Percentiles rank a stretch among this genome's conserved stretches.
Conservation (phyloP, 2,888 invertebrate genomes). For the Andrena trimmerana region DNA sequence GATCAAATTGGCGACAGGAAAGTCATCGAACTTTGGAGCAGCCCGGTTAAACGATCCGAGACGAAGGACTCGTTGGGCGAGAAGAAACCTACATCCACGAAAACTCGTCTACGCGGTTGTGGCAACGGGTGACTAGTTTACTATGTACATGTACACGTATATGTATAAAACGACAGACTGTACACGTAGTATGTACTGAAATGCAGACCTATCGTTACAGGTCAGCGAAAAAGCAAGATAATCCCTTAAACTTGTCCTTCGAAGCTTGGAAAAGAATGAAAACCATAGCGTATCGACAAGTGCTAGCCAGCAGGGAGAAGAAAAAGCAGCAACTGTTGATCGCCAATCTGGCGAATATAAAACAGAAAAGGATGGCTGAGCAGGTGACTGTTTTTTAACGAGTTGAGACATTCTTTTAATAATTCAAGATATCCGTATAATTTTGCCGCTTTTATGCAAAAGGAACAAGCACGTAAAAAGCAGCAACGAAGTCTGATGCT, state of each 20-base stretch:
- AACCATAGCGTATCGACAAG: conserved; percentile 46
- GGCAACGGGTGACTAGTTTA: conserved; percentile 18
- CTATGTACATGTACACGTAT: too few species aligned
- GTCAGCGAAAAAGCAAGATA: neutral
- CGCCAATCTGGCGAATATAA: conserved; percentile 44
- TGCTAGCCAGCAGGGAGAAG: conserved; percentile 52
- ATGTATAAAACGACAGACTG: neutral
- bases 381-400: conserved; percentile 47
- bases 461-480: conserved; percentile 28
- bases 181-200: neutral
- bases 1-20: neutral
- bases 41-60: neutral
- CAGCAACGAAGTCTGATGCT: conserved; percentile 14
- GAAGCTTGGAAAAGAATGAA: conserved; percentile 71
- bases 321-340: conserved; percentile 49
- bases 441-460: neutral
- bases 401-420: neutral
- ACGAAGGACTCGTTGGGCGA: neutral
- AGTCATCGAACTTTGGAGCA: conserved; percentile 49
- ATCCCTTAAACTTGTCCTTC: conserved; percentile 54
- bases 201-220: neutral
- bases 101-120: neutral
- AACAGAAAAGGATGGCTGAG: conserved; percentile 50
- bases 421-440: neutral
- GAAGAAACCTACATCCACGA: neutral